Evolutionary conservation across 2,113 vertebrate species (phyloP).

Genomic region (Leptodactylus fuscus): DNA sequence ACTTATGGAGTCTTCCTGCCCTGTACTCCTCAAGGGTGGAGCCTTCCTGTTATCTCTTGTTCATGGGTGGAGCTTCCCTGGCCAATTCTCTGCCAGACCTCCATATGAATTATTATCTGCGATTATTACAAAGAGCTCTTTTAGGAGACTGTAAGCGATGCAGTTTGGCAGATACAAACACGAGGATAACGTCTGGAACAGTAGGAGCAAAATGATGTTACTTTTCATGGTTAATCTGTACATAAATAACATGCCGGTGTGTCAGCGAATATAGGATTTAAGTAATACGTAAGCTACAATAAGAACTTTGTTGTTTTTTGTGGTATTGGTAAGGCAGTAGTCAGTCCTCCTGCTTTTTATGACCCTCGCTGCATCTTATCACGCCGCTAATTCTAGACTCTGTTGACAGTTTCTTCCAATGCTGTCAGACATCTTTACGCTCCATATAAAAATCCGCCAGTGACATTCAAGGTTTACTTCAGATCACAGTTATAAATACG

Average conservation of each 20-base stretch:
- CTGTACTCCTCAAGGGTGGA: neutral
- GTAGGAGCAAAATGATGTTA: no score
- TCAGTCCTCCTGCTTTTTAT: no score
- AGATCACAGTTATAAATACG: neutral
- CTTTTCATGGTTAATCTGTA: no score
- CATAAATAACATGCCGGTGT: no score
- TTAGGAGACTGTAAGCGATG: no score
- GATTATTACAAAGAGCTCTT: neutral
- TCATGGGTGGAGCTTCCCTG: neutral
- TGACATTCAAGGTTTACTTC: constrained; percentile 23
- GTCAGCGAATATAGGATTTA: neutral
- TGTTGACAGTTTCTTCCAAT: neutral
- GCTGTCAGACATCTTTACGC: neutral
- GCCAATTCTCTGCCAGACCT: neutral
- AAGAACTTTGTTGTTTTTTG: no score
- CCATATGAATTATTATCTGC: neutral
- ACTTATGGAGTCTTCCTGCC: neutral
- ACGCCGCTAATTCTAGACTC: neutral
- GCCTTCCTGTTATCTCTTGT: neutral
- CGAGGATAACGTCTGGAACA: no score
- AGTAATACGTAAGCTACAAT: neutral
- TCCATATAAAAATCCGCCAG: constrained; percentile 6
- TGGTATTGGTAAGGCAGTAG: no score
- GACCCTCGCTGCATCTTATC: neutral
- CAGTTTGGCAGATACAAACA: no score